phyloP scores from a whole-genome alignment of 2,888 invertebrate species.

The Atrina japonica region DNA sequence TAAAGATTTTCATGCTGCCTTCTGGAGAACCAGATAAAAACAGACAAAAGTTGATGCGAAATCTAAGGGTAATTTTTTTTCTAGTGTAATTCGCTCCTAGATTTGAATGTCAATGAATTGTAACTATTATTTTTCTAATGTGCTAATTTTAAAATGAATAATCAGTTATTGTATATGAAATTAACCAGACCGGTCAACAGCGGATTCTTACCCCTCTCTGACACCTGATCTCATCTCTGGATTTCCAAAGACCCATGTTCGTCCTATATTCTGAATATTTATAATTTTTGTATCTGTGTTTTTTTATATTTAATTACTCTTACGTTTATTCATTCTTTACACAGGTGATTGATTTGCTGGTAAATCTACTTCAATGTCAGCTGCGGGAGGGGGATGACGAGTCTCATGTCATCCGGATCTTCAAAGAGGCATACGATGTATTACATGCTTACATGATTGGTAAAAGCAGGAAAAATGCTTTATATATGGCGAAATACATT shows the following conservation, averaged over 20 bases:
- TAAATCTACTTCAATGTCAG: constrained; percentile 77
- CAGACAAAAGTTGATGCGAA: constrained; percentile 80
- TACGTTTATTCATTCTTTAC: background rate
- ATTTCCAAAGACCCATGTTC: too few species aligned
- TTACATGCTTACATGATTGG: constrained; percentile 80
- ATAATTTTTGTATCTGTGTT: background rate
- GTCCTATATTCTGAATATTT: background rate
- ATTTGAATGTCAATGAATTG: too few species aligned
- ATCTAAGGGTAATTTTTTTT: constrained; percentile 75
- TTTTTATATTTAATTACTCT: background rate
- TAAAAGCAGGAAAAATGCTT: constrained; percentile 80
- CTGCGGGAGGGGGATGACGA: constrained; percentile 75
- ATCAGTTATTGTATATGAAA: too few species aligned
- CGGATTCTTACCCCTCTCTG: too few species aligned
- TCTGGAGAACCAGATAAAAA: constrained; percentile 76
- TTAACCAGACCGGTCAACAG: too few species aligned
- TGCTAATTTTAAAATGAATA: too few species aligned
- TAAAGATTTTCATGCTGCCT: constrained; percentile 77
- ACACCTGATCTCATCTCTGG: too few species aligned
- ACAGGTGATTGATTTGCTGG: constrained; percentile 79
- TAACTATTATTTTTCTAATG: too few species aligned
- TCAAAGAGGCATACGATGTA: constrained; percentile 79
- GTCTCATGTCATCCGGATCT: constrained; percentile 76
- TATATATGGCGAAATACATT: constrained; percentile 81
- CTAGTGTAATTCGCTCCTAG: too few species aligned